Evolutionary conservation across 1,140 invertebrate genomes (phyloP).

Genomic region (Euura lappo): DNA sequence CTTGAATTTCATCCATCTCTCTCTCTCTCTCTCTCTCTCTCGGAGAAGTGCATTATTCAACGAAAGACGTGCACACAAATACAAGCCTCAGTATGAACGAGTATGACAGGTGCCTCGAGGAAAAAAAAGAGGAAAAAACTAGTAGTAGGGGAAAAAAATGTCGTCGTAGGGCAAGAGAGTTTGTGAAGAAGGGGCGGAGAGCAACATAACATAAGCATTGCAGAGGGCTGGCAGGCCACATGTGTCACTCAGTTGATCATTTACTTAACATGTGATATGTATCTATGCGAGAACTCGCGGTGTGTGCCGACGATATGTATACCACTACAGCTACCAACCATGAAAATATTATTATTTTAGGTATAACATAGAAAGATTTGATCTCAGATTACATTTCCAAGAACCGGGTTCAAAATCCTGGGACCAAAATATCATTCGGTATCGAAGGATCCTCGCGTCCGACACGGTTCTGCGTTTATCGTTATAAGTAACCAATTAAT

Average conservation of each 20-base stretch:
- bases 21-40: neutral
- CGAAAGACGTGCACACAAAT: constrained; percentile 4
- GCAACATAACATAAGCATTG: constrained; percentile 49
- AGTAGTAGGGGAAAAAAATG: constrained; percentile 19
- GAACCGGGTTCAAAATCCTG: too few species aligned
- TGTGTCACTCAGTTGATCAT: constrained; percentile 55
- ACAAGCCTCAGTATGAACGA: constrained; percentile 37
- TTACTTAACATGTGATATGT: constrained; percentile 29
- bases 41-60: neutral
- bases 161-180: constrained; percentile 24
- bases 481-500: too few species aligned
- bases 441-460: too few species aligned
- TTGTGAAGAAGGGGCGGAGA: neutral
- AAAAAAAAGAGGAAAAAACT: constrained; percentile 19
- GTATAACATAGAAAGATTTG: too few species aligned
- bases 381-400: too few species aligned
- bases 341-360: neutral
- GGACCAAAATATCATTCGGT: too few species aligned
- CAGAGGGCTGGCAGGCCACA: constrained; percentile 54
- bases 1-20: neutral
- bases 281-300: neutral
- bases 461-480: too few species aligned
- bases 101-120: constrained; percentile 51
- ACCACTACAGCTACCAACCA: neutral
- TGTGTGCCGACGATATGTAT: neutral